Percentiles rank a stretch among this genome's conserved stretches.
Conservation (phyloP, 2,888 invertebrate genomes). For the Chrysolina americana region DNA sequence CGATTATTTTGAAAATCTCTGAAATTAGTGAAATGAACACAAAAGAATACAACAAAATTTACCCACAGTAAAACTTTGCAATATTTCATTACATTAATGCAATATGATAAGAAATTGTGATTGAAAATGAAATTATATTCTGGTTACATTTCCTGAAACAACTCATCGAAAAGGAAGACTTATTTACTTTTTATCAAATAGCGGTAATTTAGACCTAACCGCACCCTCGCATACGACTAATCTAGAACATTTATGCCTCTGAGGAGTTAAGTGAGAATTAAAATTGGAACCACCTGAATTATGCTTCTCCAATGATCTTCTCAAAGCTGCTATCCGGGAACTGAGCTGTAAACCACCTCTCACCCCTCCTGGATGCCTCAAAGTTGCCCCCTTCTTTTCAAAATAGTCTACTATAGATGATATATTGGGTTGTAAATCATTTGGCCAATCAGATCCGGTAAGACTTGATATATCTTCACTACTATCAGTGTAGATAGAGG, state of each 20-base stretch:
- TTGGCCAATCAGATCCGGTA: conserved; percentile 82
- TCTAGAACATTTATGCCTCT: conserved; percentile 73
- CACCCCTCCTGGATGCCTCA: conserved; percentile 70
- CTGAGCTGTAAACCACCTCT: conserved; percentile 65
- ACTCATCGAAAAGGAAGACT: conserved; percentile 32
- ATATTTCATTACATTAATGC: no score
- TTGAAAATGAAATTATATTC: conserved; percentile 47
- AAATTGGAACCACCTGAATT: conserved; percentile 49
- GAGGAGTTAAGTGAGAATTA: conserved; percentile 55
- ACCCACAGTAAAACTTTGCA: no score
- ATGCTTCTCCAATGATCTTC: conserved; percentile 64
- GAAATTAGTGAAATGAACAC: no score
- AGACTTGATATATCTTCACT: conserved; percentile 89
- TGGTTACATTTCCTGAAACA: conserved; percentile 34
- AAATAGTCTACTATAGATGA: conserved; percentile 91
- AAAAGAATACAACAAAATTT: no score
- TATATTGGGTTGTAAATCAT: conserved; percentile 78
- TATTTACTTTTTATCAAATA: conserved; percentile 81
- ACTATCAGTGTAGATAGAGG: conserved; percentile 89
- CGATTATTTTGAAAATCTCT: no score
- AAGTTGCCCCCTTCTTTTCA: conserved; percentile 81
- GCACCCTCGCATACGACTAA: conserved; percentile 89
- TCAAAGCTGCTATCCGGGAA: conserved; percentile 65
- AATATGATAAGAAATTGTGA: no score
- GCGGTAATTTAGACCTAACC: conserved; percentile 86